Conservation (phyloP, 1,140 invertebrate species). For the Lithobius niger region DNA sequence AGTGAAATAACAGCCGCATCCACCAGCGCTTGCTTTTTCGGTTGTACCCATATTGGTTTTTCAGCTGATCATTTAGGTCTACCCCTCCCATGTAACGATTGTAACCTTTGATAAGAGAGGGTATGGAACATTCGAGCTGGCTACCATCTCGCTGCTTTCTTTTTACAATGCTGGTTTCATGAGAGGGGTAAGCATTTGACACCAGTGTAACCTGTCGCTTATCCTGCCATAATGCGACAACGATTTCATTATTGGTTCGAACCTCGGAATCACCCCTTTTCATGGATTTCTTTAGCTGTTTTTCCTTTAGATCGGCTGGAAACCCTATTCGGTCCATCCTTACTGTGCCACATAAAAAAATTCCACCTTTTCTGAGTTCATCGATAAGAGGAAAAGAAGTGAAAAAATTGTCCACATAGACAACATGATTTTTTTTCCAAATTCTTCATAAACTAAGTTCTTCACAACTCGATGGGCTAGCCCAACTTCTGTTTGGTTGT, state of each 20-base stretch:
- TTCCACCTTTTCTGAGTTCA: slow-evolving; percentile 24
- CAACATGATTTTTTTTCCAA: slow-evolving; percentile 16
- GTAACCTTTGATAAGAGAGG: slow-evolving; percentile 20
- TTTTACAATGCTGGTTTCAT: slow-evolving; percentile 11
- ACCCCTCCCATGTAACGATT: slow-evolving; percentile 23
- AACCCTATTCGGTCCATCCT: slow-evolving; percentile 20
- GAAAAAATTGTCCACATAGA: slow-evolving; percentile 35
- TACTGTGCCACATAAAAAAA: slow-evolving; percentile 30
- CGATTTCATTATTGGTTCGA: slow-evolving; percentile 10
- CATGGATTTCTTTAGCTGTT: slow-evolving; percentile 16
- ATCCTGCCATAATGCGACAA: slow-evolving; percentile 30
- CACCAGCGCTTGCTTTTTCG: slow-evolving; percentile 30
- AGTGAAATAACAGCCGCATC: slow-evolving; percentile 27
- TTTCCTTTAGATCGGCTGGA: no score
- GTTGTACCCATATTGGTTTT: slow-evolving; percentile 24
- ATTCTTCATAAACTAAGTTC: neutral
- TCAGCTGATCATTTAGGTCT: slow-evolving; percentile 29
- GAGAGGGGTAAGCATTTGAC: slow-evolving; percentile 28
- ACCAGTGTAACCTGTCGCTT: slow-evolving; percentile 29
- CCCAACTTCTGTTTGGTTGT: slow-evolving; percentile 18
- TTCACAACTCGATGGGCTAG: slow-evolving; percentile 1
- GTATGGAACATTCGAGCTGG: slow-evolving; percentile 12
- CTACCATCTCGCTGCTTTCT: slow-evolving; percentile 12
- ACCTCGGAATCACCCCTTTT: slow-evolving; percentile 19
- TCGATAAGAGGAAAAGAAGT: slow-evolving; percentile 25